Evolutionary conservation across 2,797 vertebrate genomes (phyloP).

Genomic region (Coendou prehensilis): DNA sequence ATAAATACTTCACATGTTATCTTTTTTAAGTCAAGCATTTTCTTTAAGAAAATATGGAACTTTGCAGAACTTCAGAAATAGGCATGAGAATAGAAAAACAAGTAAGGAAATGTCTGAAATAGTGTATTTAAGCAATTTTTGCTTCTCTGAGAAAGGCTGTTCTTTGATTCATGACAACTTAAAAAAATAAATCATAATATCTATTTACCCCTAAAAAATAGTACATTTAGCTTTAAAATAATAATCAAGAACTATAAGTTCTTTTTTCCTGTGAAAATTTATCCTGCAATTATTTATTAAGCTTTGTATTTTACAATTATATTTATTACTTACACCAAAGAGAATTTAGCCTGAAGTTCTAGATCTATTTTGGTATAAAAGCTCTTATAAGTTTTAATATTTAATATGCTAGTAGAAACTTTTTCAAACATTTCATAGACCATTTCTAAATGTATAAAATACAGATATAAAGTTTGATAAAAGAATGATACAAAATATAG

Average conservation of each 20-base stretch:
- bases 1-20: neutral
- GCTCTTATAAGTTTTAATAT: conserved; percentile 43
- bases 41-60: neutral
- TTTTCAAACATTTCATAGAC: conserved; percentile 26
- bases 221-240: neutral
- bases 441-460: conserved; percentile 59
- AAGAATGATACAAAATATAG: neutral
- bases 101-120: conserved; percentile 24
- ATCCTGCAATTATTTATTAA: conserved; percentile 58
- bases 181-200: conserved; percentile 30
- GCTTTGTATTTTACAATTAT: neutral
- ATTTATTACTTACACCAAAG: neutral
- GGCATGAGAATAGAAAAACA: neutral
- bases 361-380: conserved; percentile 47
- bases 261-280: conserved; percentile 52
- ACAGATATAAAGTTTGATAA: neutral
- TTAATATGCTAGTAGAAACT: conserved; percentile 46
- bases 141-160: neutral
- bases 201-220: neutral
- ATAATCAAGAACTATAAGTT: neutral
- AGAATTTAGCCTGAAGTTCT: conserved; percentile 46
- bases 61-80: conserved; percentile 34
- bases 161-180: conserved; percentile 29
- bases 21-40: neutral
- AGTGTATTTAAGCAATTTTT: conserved; percentile 12